Conservation (phyloP, 2,113 vertebrate species). For the Saccopteryx leptura region DNA sequence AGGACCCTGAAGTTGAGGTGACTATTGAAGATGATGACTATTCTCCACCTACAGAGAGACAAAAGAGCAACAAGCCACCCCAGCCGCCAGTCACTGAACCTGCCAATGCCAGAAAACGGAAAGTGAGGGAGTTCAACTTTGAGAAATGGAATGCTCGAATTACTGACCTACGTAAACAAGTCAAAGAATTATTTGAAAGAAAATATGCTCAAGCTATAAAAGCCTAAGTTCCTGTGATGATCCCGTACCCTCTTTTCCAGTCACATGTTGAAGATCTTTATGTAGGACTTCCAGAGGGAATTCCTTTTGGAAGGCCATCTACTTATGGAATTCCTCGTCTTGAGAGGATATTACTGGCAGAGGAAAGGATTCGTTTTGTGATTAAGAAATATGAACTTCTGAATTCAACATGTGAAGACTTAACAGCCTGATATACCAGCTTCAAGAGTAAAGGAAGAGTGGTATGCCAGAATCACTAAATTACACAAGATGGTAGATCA, state of each 20-base stretch:
- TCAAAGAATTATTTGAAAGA: slow-evolving; percentile 90
- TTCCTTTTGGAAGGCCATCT: slow-evolving; percentile 90
- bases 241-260: slow-evolving; percentile 91
- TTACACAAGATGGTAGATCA: no score
- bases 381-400: slow-evolving; percentile 89
- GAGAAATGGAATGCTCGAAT: slow-evolving; percentile 91
- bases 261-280: slow-evolving; percentile 87
- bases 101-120: slow-evolving; percentile 82
- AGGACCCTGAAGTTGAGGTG: slow-evolving; percentile 91
- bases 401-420: no score
- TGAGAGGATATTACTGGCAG: slow-evolving; percentile 90
- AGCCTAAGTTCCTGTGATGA: slow-evolving; percentile 87
- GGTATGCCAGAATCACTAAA: no score
- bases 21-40: slow-evolving; percentile 91
- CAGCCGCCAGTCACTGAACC: slow-evolving; percentile 73
- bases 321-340: slow-evolving; percentile 91
- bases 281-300: slow-evolving; percentile 91
- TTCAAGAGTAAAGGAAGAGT: no score
- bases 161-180: slow-evolving; percentile 90
- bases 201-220: slow-evolving; percentile 90
- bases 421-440: no score
- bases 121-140: slow-evolving; percentile 88
- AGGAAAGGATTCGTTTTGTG: slow-evolving; percentile 89
- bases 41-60: slow-evolving; percentile 86
- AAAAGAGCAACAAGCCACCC: slow-evolving; percentile 79